Conservation (phyloP, 2,888 invertebrate species). For the Tribolium freemani region DNA sequence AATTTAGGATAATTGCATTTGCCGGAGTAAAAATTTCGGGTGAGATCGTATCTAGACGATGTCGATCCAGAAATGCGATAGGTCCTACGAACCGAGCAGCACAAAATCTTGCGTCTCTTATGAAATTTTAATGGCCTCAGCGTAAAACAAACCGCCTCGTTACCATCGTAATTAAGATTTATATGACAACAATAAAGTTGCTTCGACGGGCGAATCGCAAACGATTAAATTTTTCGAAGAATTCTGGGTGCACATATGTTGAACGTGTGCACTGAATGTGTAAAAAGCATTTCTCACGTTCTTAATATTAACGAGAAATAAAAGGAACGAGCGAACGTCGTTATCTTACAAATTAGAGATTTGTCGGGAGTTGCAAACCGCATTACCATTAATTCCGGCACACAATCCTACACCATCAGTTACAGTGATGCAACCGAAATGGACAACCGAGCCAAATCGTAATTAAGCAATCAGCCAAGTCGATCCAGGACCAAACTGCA, state of each 20-base stretch:
- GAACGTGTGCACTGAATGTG: neutral
- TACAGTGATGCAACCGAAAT: slow-evolving; percentile 28
- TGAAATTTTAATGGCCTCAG: slow-evolving; percentile 51
- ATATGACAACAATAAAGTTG: slow-evolving; percentile 42
- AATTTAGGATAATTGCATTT: slow-evolving; percentile 64
- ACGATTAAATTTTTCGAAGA: slow-evolving; percentile 22
- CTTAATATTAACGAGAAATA: neutral
- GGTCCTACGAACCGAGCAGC: slow-evolving; percentile 16
- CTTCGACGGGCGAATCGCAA: slow-evolving; percentile 34
- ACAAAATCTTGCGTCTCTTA: slow-evolving; percentile 46
- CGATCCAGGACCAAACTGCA: slow-evolving; percentile 29
- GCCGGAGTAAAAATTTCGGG: slow-evolving; percentile 53
- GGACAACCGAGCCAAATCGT: slow-evolving; percentile 38
- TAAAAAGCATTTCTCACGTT: slow-evolving; percentile 1
- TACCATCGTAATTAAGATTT: slow-evolving; percentile 53
- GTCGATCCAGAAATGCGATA: slow-evolving; percentile 53
- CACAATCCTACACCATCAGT: slow-evolving; percentile 28
- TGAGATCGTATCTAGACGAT: slow-evolving; percentile 53
- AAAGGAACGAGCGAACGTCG: neutral
- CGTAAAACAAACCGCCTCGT: slow-evolving; percentile 49
- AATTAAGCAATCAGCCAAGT: slow-evolving; percentile 43
- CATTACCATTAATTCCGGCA: slow-evolving; percentile 22
- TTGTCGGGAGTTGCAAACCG: slow-evolving; percentile 5
- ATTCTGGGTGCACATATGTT: neutral
- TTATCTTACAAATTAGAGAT: slow-evolving; percentile 22